These are phyloP conservation scores for Pseudochirops cupreus DNA, from an alignment of 2,797 vertebrate species.

Conservation along the genomic window DNA sequence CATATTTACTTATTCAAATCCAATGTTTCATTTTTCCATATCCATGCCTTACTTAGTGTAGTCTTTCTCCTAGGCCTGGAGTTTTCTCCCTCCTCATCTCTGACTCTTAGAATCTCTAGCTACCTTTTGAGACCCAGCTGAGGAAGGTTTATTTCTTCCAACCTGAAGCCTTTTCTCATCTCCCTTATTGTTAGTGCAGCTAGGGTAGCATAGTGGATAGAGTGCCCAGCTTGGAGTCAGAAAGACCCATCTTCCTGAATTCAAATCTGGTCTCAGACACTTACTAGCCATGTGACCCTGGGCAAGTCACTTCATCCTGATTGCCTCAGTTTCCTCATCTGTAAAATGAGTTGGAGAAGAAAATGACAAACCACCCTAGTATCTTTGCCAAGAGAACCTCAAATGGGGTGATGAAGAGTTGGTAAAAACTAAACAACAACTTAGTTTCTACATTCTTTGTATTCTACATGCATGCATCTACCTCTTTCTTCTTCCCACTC, in stretches of 20 bases:
- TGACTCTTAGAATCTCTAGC: neutral
- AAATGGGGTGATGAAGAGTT: neutral
- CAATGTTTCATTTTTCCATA: neutral
- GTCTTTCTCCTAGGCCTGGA: neutral
- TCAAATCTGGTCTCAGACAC: neutral
- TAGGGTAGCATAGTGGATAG: fast-evolving
- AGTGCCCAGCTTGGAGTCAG: neutral
- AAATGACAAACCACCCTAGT: neutral
- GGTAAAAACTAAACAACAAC: neutral
- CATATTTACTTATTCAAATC: neutral
- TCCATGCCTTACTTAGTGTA: neutral
- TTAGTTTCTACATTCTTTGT: neutral
- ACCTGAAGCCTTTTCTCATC: neutral
- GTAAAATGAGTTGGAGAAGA: neutral
- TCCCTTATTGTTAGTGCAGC: neutral
- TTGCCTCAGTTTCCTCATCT: neutral
- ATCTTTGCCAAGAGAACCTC: neutral
- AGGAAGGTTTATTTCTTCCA: neutral
- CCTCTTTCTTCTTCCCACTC: neutral
- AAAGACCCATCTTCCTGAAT: neutral
- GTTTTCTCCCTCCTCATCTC: neutral
- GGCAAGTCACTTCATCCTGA: neutral
- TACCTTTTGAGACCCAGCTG: neutral
- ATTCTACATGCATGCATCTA: neutral
- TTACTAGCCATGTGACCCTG: neutral